Conservation (phyloP, 2,797 vertebrate genomes). For the Scarus forsteni region DNA sequence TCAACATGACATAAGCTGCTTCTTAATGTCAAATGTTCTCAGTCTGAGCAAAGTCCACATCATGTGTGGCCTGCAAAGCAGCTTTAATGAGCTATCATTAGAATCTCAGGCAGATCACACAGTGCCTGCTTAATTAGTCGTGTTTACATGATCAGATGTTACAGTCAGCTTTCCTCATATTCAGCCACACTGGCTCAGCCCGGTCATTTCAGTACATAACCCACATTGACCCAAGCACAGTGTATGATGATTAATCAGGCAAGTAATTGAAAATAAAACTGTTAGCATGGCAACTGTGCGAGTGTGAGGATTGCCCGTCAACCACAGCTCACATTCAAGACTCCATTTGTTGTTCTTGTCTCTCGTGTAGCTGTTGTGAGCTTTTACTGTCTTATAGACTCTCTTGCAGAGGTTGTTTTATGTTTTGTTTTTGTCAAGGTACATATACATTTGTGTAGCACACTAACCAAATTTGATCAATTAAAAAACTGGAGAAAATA, state of each 20-base stretch:
- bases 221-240: constrained; percentile 47
- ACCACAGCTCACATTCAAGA: background rate
- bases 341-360: background rate
- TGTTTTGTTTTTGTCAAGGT: too few relatives aligned
- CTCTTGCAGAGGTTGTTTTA: too few relatives aligned
- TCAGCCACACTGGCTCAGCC: constrained; percentile 36
- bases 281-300: constrained; percentile 52
- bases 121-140: constrained; percentile 62
- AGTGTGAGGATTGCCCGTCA: constrained; percentile 13
- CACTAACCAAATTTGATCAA: too few relatives aligned
- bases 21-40: constrained; percentile 25
- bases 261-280: constrained; percentile 63
- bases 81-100: constrained; percentile 60
- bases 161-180: constrained; percentile 44
- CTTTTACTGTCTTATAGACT: too few relatives aligned
- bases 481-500: too few relatives aligned
- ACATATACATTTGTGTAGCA: too few relatives aligned
- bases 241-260: constrained; percentile 69
- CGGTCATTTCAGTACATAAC: constrained; percentile 40
- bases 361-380: background rate
- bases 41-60: constrained; percentile 20
- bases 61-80: constrained; percentile 31
- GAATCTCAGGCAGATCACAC: constrained; percentile 38
- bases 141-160: constrained; percentile 61
- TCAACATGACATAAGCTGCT: constrained; percentile 30